Conservation (phyloP, 2,888 invertebrate species). For the Tipula vernalis region DNA sequence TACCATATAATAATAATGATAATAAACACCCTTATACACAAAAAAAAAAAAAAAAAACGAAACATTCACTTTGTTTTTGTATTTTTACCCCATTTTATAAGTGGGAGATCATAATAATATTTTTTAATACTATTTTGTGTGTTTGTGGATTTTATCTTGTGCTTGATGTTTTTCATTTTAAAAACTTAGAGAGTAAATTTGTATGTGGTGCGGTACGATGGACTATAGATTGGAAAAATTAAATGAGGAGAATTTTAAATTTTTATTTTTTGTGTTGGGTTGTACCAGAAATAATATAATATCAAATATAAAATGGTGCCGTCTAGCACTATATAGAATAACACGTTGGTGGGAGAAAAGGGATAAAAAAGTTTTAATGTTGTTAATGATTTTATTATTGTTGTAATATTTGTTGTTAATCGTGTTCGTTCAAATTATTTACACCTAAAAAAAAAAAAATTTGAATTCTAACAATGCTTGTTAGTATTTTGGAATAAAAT, state of each 20-base stretch:
- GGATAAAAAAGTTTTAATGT: neutral
- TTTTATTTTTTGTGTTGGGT: neutral
- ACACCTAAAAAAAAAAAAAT: neutral
- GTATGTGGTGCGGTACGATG: neutral
- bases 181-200: neutral
- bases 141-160: neutral
- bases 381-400: neutral
- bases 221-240: neutral
- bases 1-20: conserved; percentile 10
- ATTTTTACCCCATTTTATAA: neutral
- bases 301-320: neutral
- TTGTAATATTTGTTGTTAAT: neutral
- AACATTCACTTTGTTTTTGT: neutral
- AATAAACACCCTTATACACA: conserved; percentile 13
- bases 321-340: neutral
- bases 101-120: neutral
- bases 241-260: neutral
- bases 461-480: neutral
- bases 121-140: neutral
- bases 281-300: neutral
- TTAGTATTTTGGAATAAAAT: no score
- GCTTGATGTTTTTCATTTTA: neutral
- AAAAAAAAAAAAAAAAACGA: neutral
- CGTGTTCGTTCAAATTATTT: neutral
- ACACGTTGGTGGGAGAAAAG: neutral